phyloP scores from a whole-genome alignment of 2,113 vertebrate genomes.

The Psilopsiagon aurifrons region DNA sequence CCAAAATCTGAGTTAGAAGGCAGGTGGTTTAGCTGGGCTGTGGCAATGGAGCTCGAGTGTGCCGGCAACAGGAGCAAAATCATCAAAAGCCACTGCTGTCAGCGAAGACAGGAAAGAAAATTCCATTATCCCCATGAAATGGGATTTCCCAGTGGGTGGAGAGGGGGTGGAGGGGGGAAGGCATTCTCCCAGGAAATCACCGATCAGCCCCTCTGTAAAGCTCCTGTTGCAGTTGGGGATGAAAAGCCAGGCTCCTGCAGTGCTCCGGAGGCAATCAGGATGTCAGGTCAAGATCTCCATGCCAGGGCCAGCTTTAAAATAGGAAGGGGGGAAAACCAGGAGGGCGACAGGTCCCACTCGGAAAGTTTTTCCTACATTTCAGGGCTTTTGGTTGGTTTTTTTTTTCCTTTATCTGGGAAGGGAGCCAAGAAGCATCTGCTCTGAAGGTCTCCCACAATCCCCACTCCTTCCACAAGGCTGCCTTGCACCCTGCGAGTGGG shows the following conservation, averaged over 20 bases:
- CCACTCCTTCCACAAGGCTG: not conserved
- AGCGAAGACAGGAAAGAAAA: not conserved
- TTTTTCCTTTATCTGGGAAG: not conserved
- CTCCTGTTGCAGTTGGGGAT: not conserved
- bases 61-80: not conserved
- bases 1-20: not conserved
- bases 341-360: fast-evolving
- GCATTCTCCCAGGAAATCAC: not conserved
- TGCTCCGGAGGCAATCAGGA: fast-evolving
- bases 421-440: not conserved
- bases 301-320: not conserved
- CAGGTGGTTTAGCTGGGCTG: not conserved
- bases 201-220: not conserved
- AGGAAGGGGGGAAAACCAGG: not conserved
- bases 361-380: not conserved
- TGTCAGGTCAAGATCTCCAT: too few relatives aligned
- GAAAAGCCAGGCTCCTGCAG: not conserved
- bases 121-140: not conserved
- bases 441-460: not conserved
- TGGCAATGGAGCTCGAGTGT: not conserved
- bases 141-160: not conserved
- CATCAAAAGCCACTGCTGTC: not conserved
- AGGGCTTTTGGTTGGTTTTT: fast-evolving
- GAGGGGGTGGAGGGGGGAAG: too few relatives aligned
- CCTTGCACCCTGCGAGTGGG: not conserved